Percentiles rank a stretch among this genome's conserved stretches.
Evolutionary conservation across 2,888 invertebrate species (phyloP).

Genomic region (Campopleginae sp.): DNA sequence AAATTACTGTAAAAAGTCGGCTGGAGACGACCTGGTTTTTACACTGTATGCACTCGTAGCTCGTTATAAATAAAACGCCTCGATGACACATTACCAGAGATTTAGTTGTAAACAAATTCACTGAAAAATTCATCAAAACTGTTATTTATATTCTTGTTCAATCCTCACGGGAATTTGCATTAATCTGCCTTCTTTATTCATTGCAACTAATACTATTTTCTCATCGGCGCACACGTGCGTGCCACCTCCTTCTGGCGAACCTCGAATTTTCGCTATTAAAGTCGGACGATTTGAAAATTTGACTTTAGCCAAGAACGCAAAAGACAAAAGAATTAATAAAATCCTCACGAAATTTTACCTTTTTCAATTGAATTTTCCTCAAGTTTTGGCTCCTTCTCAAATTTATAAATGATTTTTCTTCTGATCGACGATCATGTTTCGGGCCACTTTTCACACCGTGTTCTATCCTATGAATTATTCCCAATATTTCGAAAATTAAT

Average conservation of each 20-base stretch:
- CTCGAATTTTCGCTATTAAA: slow-evolving; percentile 17
- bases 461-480: too few relatives aligned
- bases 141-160: background rate
- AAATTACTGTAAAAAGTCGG: slow-evolving; percentile 11
- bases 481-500: background rate
- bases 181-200: background rate
- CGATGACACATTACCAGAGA: background rate
- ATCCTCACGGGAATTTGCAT: background rate
- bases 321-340: too few relatives aligned
- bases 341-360: background rate
- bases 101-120: background rate
- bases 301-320: slow-evolving; percentile 60
- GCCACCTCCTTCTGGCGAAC: slow-evolving; percentile 3
- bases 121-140: background rate
- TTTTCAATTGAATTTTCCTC: background rate
- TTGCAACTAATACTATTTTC: background rate
- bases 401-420: background rate
- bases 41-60: background rate
- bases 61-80: background rate
- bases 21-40: slow-evolving; percentile 30
- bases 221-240: too few relatives aligned
- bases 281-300: slow-evolving; percentile 32
- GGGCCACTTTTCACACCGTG: background rate
- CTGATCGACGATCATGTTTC: background rate
- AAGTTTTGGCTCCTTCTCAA: background rate